Evolutionary conservation across 2,888 invertebrate genomes (phyloP), one percentile per base, ranked within the genome.

Genomic region (Opisthograptis luteolata): DNA sequence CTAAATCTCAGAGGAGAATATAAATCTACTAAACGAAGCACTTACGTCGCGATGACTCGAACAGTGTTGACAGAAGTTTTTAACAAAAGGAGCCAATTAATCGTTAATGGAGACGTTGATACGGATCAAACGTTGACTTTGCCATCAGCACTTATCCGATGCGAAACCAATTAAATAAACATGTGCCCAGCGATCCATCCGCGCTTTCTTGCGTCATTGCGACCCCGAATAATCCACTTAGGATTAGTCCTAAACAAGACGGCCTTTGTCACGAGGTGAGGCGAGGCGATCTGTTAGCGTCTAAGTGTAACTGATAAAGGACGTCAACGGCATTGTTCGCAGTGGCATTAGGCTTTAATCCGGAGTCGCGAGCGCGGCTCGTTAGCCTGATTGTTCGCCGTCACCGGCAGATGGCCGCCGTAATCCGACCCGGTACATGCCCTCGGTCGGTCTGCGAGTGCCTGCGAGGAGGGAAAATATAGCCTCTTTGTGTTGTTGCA

Each of bases 401-500:
- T 78, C 84, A 81, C 75, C 73, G 74, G 85, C 88, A 89, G 87
- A 87, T 88, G 88, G 84, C 80, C 84, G 79, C 67, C 70, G 88
- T 89, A 88, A 89, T 88, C 87, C 87, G 84, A 87, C 73, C 77
- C 81, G 74, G 42, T 42, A 20, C 34, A 25, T 32, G 43, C 43
- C 37, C 36, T 34, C 43, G 43, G 60, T 58, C 62, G 60, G 57
- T 57, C 59, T 62, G 56, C 61, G 64, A 59, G 51, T 60, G 50
- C 62, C 67, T 68, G 65, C 59, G 68, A 68, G 64, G 62, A 65
- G 65, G 73, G 70, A 74, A 78, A 79, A 83, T 81, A 81, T 81
- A 79, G 73, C 84, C 85, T 87, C 87, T 88, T 89, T 88, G 86
- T 88, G 81, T 84, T 81, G 87, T 83, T 88, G 87, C 89, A 89